Base-by-base conservation (phyloP, 2,797 vertebrate genomes). In the Peromyscus eremicus region DNA sequence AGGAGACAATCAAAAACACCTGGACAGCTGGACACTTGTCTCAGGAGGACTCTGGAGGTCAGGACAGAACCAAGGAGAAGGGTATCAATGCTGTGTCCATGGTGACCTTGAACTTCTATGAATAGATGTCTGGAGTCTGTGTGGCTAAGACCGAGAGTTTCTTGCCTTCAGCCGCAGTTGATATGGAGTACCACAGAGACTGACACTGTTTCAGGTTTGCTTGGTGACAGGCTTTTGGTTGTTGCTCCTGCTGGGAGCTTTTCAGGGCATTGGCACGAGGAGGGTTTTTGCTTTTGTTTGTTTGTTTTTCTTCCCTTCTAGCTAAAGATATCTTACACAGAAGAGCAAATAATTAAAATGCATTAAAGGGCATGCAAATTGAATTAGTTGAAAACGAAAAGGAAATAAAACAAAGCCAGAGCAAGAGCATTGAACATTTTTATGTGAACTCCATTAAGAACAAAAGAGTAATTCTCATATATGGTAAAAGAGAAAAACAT, bases 281-380 rank as follows among this genome's bases (percentile, higher is more conserved):
- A 29, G 14, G 75, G 27, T n/a, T 71, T 71, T 66, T 66, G 29
- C 46, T 37, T 71, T 37, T 29, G 34, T 71, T 52, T 55, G 11
- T 70, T 34, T 52, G 14, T 75, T 43, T 40, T n/a, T 62, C n/a
- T 77, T 62, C 23, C 37, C 21, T 52, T n/a, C n/a, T 55, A 60
- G 73, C 49, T 32, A 34, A 73, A 82, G 34, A 17, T 92, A 76
- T 91, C 71, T 92, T 81, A 52, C 13, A 76, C 88, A 52, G 64
- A 96, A 92, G 37, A 96, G 32, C 17, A 93, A 94, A 94, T 98
- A 92, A 95, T 92, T 84, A 71, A 97, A 83, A 88, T 90, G 46
- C 64, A 87, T 94, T 92, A 84, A 93, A 89, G 8, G 32, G 37
- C 92, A 89, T 40, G 32, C 52, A 49, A 81, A 88, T 77, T 13